Percentiles rank a stretch among this genome's conserved stretches.
phyloP scores from a whole-genome alignment of 53 echinoderm and acorn worm genomes.

The Luidia sarsii region DNA sequence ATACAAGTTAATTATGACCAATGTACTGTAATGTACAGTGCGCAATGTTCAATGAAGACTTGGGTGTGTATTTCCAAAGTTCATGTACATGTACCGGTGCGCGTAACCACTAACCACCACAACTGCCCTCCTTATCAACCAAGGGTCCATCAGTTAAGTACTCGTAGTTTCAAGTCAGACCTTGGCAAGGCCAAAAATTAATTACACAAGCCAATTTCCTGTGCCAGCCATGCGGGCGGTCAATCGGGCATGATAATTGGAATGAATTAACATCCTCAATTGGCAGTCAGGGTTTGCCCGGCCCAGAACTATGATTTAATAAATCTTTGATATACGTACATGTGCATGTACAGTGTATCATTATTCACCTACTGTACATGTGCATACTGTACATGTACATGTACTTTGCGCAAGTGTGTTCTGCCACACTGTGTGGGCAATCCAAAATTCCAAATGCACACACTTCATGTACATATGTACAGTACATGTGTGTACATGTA shows the following conservation, averaged over 20 bases:
- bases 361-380: too few relatives aligned
- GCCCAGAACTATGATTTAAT: conserved; percentile 7
- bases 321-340: neutral
- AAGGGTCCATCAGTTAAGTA: conserved; percentile 7
- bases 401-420: too few relatives aligned
- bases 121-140: neutral
- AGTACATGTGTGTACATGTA: too few relatives aligned
- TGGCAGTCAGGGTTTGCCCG: neutral
- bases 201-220: conserved; percentile 44
- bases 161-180: conserved; percentile 37
- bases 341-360: neutral
- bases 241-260: conserved; percentile 36
- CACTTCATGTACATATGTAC: too few relatives aligned
- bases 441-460: too few relatives aligned
- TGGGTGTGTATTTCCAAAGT: too few relatives aligned
- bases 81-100: neutral
- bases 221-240: neutral
- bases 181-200: conserved; percentile 44
- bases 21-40: too few relatives aligned
- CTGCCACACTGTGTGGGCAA: too few relatives aligned
- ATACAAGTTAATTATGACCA: too few relatives aligned
- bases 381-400: too few relatives aligned
- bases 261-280: conserved; percentile 19
- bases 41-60: too few relatives aligned
- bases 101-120: neutral